Percentiles rank a stretch among this genome's conserved stretches.
Conservation (phyloP, 1,140 invertebrate genomes). For the Rhysida immarginata region DNA sequence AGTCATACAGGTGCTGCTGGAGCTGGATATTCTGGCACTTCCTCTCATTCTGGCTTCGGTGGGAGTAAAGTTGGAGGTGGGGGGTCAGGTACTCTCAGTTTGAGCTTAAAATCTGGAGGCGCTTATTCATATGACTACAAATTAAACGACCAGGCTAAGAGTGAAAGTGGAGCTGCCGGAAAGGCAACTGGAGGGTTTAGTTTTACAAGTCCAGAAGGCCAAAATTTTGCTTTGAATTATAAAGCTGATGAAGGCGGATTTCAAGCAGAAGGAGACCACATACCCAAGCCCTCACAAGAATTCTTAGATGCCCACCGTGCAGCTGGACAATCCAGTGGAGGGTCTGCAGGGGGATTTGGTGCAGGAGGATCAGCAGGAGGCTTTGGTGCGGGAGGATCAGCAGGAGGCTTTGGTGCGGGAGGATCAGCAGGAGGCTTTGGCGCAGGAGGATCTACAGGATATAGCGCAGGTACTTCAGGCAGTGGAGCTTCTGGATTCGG, state of each 20-base stretch:
- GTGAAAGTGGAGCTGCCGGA: conserved; percentile 39
- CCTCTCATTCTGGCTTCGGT: no score
- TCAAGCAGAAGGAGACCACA: conserved; percentile 34
- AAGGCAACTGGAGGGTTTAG: conserved; percentile 44
- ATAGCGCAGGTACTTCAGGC: no score
- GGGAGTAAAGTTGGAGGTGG: background rate
- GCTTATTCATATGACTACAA: conserved; percentile 16
- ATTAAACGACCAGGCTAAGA: conserved; percentile 15
- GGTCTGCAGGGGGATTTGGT: no score
- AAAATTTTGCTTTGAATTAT: conserved; percentile 42
- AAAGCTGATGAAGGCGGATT: conserved; percentile 43
- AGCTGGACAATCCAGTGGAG: no score
- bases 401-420: no score
- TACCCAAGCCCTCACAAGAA: conserved; percentile 11
- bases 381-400: no score
- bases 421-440: no score
- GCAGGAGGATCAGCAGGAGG: no score
- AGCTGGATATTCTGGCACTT: background rate
- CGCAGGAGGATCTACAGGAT: no score
- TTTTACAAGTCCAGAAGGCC: conserved; percentile 36
- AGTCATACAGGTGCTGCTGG: background rate
- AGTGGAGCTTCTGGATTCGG: background rate
- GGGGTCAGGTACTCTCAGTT: background rate
- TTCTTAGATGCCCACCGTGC: background rate
- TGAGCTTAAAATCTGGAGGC: background rate